These are phyloP conservation scores for Yponomeuta sedellus DNA, from an alignment of 2,888 invertebrate species.

Conservation along the genomic window DNA sequence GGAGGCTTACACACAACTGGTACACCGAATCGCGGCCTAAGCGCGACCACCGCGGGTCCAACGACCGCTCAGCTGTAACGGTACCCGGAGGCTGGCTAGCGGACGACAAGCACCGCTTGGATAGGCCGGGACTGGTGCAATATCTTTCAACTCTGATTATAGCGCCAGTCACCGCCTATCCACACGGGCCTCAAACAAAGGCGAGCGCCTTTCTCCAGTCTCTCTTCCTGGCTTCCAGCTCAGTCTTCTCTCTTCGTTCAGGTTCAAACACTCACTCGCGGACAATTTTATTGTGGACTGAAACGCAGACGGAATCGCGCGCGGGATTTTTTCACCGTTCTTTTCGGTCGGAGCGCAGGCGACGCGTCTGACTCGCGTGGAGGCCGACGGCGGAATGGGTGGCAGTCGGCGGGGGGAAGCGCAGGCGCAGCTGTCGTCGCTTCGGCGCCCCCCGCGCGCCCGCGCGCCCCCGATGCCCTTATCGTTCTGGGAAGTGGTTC, in stretches of 20 bases:
- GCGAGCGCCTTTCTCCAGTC: conserved; percentile 45
- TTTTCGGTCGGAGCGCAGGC: conserved; percentile 28
- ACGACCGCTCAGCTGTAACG: conserved; percentile 70
- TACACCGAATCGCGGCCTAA: conserved; percentile 75
- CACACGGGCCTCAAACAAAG: conserved; percentile 71
- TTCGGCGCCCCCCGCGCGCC: conserved; percentile 38
- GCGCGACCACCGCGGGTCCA: conserved; percentile 59
- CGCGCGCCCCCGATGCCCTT: conserved; percentile 52
- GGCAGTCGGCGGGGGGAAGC: conserved; percentile 58
- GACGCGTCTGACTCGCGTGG: conserved; percentile 35
- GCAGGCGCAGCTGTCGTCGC: conserved; percentile 68
- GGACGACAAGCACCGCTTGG: conserved; percentile 71
- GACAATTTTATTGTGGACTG: not conserved
- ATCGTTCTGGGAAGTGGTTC: conserved; percentile 77
- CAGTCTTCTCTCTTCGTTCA: not conserved
- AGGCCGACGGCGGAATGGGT: conserved; percentile 50
- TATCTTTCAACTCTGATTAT: conserved; percentile 71
- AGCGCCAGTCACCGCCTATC: conserved; percentile 73
- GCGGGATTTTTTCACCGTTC: conserved; percentile 41
- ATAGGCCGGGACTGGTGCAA: conserved; percentile 78
- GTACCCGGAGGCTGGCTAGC: conserved; percentile 65
- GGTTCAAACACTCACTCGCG: not conserved
- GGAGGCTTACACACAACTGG: conserved; percentile 54
- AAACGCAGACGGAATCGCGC: conserved; percentile 31
- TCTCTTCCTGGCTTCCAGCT: not conserved